A percentile compares a stretch with the other conserved stretches of the same genome.
These are phyloP conservation scores for Lysandra bellargus DNA, from an alignment of 2,888 invertebrate species.

Conservation along the genomic window DNA sequence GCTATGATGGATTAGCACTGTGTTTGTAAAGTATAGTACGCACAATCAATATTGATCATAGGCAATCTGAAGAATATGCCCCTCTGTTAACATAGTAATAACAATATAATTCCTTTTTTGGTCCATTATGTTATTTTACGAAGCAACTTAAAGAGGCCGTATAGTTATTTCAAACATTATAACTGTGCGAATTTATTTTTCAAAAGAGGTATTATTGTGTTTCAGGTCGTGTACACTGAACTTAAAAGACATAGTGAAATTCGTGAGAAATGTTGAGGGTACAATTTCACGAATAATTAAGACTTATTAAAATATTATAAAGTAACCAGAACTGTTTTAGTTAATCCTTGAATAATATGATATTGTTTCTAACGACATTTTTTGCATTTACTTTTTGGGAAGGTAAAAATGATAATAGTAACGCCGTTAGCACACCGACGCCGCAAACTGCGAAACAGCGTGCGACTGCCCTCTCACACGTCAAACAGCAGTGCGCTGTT, in stretches of 20 bases:
- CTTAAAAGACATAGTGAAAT: background rate
- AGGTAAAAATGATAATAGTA: background rate
- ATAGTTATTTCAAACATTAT: background rate
- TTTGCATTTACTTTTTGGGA: background rate
- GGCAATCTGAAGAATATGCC: no score
- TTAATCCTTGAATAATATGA: background rate
- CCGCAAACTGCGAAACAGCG: background rate
- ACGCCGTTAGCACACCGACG: background rate
- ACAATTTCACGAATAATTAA: slow-evolving; percentile 21
- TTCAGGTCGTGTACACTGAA: slow-evolving; percentile 22
- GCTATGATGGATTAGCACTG: no score
- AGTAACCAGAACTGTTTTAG: background rate
- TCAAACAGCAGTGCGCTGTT: background rate
- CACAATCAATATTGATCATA: no score
- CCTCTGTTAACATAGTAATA: no score
- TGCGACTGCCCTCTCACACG: background rate
- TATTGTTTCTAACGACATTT: background rate
- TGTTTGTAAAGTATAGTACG: no score
- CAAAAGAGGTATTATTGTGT: background rate
- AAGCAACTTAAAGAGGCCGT: no score
- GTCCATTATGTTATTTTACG: no score
- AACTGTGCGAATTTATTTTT: background rate
- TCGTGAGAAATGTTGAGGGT: background rate
- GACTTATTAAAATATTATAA: background rate
- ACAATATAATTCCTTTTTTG: no score